Conservation (phyloP, 2,797 vertebrate species). For the Ambastaia sidthimunki region DNA sequence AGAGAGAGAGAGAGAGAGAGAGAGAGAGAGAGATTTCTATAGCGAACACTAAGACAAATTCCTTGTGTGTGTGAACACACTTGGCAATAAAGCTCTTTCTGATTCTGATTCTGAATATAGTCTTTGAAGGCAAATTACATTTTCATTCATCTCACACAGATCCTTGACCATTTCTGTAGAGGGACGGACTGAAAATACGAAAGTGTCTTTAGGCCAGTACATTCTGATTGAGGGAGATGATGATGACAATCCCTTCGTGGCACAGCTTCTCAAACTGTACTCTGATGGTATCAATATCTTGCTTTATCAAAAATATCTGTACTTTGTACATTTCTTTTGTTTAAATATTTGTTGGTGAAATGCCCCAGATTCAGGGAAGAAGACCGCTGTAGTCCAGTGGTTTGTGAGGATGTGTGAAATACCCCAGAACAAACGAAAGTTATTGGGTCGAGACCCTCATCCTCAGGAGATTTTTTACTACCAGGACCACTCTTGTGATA, state of each 20-base stretch:
- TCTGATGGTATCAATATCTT: conserved; percentile 81
- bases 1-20: too few species aligned
- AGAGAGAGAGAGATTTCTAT: too few species aligned
- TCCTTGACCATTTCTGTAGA: conserved; percentile 79
- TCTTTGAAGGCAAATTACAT: too few species aligned
- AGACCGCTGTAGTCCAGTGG: conserved; percentile 87
- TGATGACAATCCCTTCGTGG: conserved; percentile 86
- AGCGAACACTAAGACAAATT: too few species aligned
- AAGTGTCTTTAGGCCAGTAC: conserved; percentile 80
- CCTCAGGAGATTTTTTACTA: conserved; percentile 89
- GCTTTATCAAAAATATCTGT: not conserved
- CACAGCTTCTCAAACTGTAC: conserved; percentile 83
- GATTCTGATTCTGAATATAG: too few species aligned
- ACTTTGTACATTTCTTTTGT: not conserved
- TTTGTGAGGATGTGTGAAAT: conserved; percentile 83
- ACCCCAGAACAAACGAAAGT: conserved; percentile 75
- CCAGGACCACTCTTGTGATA: conserved; percentile 74
- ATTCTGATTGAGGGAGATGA: conserved; percentile 85
- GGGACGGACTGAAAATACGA: conserved; percentile 59
- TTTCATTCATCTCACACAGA: conserved; percentile 79
- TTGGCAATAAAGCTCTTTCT: too few species aligned
- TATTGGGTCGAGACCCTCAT: conserved; percentile 81
- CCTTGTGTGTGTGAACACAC: too few species aligned
- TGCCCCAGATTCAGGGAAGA: conserved; percentile 69
- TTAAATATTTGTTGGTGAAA: not conserved